These are phyloP conservation scores for Gambelia wislizenii DNA, from an alignment of 2,797 vertebrate species.

Conservation along the genomic window DNA sequence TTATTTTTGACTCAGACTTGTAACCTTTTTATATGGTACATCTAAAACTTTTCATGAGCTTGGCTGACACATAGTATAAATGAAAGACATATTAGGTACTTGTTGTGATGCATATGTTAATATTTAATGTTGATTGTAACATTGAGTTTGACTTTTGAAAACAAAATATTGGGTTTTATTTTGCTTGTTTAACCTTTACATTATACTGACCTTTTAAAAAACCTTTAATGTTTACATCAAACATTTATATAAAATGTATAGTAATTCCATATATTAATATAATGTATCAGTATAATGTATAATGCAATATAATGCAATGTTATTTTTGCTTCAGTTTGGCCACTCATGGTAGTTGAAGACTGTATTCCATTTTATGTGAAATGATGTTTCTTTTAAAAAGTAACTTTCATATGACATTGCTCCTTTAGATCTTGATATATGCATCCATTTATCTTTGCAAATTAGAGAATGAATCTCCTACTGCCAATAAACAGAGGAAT, in stretches of 20 bases:
- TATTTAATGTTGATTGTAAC: slow-evolving; percentile 56
- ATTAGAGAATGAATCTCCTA: slow-evolving; percentile 52
- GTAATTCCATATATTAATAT: neutral
- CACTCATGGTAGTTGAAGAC: slow-evolving; percentile 12
- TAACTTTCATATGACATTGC: slow-evolving; percentile 59
- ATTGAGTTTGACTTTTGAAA: slow-evolving; percentile 56
- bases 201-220: slow-evolving; percentile 54
- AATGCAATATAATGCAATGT: neutral
- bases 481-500: slow-evolving; percentile 59
- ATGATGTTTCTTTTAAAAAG: slow-evolving; percentile 43
- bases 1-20: slow-evolving; percentile 45
- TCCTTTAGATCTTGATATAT: slow-evolving; percentile 60
- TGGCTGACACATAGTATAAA: neutral
- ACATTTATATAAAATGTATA: slow-evolving; percentile 21
- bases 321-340: slow-evolving; percentile 15
- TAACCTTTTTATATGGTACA: slow-evolving; percentile 54
- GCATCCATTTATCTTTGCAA: slow-evolving; percentile 61
- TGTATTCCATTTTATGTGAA: neutral
- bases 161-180: slow-evolving; percentile 49
- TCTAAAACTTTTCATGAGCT: slow-evolving; percentile 43
- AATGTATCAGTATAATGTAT: neutral
- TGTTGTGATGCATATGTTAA: slow-evolving; percentile 47
- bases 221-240: slow-evolving; percentile 7
- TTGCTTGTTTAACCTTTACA: slow-evolving; percentile 66
- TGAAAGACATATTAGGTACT: slow-evolving; percentile 44